Evolutionary conservation across 2,888 invertebrate species (phyloP).

Genomic region (Euproctis similis): DNA sequence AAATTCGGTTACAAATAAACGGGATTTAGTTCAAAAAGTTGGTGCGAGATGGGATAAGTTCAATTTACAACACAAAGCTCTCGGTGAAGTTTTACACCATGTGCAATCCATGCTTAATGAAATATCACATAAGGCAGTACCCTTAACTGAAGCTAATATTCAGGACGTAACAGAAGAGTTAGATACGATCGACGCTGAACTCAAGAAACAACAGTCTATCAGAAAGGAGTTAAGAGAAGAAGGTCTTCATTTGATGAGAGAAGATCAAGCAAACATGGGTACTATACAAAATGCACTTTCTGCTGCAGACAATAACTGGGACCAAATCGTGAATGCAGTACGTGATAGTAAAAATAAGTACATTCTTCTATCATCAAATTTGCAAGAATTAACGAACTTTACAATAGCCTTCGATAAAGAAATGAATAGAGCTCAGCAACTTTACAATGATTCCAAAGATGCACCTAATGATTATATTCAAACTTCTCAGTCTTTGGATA

Average conservation of each 20-base stretch:
- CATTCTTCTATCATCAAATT: conserved; percentile 81
- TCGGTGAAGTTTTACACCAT: conserved; percentile 79
- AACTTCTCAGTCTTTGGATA: conserved; percentile 82
- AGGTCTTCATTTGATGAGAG: conserved; percentile 86
- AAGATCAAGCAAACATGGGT: conserved; percentile 87
- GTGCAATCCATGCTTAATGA: conserved; percentile 75
- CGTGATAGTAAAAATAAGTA: conserved; percentile 85
- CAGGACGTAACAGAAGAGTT: conserved; percentile 68
- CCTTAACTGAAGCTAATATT: conserved; percentile 62
- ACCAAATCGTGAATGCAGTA: conserved; percentile 83
- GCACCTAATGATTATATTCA: conserved; percentile 84
- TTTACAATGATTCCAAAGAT: conserved; percentile 78
- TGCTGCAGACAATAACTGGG: conserved; percentile 87
- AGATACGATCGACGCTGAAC: conserved; percentile 71
- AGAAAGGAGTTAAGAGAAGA: conserved; percentile 86
- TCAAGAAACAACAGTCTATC: conserved; percentile 76
- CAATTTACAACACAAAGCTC: conserved; percentile 81
- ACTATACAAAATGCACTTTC: conserved; percentile 87
- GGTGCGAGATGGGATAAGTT: conserved; percentile 87
- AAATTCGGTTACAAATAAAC: conserved; percentile 79
- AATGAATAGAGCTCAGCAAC: conserved; percentile 80
- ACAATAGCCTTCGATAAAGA: conserved; percentile 82
- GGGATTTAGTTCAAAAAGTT: conserved; percentile 81
- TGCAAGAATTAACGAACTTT: conserved; percentile 84
- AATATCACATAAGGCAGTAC: conserved; percentile 69